Base-by-base conservation (phyloP, 2,888 invertebrate species). In the Drosophila borealis region DNA sequence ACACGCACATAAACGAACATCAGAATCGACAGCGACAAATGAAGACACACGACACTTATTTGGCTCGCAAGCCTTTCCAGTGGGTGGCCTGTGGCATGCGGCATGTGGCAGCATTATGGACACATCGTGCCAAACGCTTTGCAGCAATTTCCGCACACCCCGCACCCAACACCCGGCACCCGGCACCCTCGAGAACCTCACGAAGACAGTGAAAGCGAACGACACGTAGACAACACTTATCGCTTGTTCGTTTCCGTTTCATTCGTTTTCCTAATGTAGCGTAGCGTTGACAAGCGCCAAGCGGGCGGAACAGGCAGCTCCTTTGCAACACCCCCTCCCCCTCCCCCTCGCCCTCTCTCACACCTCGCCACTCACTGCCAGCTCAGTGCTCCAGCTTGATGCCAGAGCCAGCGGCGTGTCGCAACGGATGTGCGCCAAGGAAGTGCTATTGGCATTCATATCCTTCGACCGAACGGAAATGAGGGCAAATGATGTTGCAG, bases 251-350 rank as follows among this genome's bases (percentile, higher is more conserved):
- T 90, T 91, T 91, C 90, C 91, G 89, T 86, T 83, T 83, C 91
- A 91, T 90, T 90, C 90, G 89, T 75, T 89, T 90, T 86, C 80
- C 81, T 90, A 90, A 90, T 90, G 90, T 89, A 89, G 89, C 91
- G 91, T 90, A 86, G 87, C 81, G 89, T 74, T 88, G 84, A 86
- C 89, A 90, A 90, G 89, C 85, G 76, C 45, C 67, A 79, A 78
- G 68, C 77, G 68, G 70, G 79, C 60, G 70, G 63, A 81, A 82
- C 70, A 53, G 48, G 45, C 59, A 51, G 59, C 25, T 9, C 33
- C 50, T 36, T 11, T 36, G 21, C 53, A 14, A 4, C 11, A 4
- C 37, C 29, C 25, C 41, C 21, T 49, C 19, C 17, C 41, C 14
- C 29, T 33, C 5, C 42, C n/a, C 6, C 19, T 13, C 2, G 21